Evolutionary conservation across 2,797 vertebrate genomes (phyloP), one percentile per base, ranked within the genome.

Genomic region (Denticeps clupeoides): DNA sequence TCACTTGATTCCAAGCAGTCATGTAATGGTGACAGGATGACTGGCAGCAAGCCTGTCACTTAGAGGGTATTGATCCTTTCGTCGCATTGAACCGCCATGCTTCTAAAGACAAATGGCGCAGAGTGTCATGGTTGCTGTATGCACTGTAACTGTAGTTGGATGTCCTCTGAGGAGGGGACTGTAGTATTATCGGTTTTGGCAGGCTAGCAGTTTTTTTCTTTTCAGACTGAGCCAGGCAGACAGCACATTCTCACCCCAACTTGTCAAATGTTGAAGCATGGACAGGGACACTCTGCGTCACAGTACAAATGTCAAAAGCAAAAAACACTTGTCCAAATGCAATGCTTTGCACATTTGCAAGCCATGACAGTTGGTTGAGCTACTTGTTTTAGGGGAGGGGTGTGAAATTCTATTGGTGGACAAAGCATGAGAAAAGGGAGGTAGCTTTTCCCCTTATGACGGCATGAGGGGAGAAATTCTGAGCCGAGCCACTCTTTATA

Each of bases 21-120:
- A 11, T 19, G 35, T 35, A 19, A 35, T 38, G 35, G 35, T 38
- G 35, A 38, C 35, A 38, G 35, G 35, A 38, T 38, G 35, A 38
- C 35, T 38, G 35, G 18, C 35, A 38, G 35, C 35, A 38, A 35
- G 18, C 18, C 35, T 19, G 35, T 16, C 38, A 11, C 35, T 21
- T 38, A 19, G 35, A 38, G 35, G 35, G 18, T 38, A 38, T 38
- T 19, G 35, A 38, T 38, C 18, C 13, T 15, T 27, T 10, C 18
- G 21, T 18, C 18, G 18, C 35, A 21, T 15, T 18, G 16, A 10
- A 38, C 21, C 35, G 38, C 35, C 38, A 35, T 38, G 18, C 18
- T 38, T 38, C 10, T 10, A 18, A 35, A n/a, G n/a, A n/a, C n/a
- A n/a, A n/a, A n/a, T 16, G 35, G 16, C n/a, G 12, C 32, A 29